Evolutionary conservation across 2,113 vertebrate genomes (phyloP).

Genomic region (Anseranas semipalmata): DNA sequence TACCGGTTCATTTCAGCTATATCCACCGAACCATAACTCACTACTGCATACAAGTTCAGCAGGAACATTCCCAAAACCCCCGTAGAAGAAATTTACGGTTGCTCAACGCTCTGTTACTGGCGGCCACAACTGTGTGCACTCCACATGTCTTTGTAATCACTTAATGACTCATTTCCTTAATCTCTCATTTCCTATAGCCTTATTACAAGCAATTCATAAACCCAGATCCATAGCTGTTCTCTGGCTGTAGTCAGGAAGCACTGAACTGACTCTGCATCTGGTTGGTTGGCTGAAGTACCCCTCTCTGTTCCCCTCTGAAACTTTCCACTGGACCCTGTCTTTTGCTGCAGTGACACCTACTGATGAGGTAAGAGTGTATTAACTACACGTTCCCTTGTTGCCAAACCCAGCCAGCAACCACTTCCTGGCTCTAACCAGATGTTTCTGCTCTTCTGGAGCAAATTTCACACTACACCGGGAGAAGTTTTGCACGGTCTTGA

Average conservation of each 20-base stretch:
- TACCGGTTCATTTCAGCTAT: conserved; percentile 47
- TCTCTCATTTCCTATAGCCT: conserved; percentile 77
- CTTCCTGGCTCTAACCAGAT: conserved; percentile 72
- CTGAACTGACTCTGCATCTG: conserved; percentile 62
- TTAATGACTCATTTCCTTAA: conserved; percentile 80
- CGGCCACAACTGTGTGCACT: conserved; percentile 71
- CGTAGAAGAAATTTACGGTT: conserved; percentile 51
- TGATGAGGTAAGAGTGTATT: conserved; percentile 74
- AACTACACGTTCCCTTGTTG: conserved; percentile 36
- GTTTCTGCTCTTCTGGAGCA: conserved; percentile 65
- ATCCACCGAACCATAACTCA: conserved; percentile 43
- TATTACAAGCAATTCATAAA: conserved; percentile 75
- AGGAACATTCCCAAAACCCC: conserved; percentile 59
- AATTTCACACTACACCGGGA: conserved; percentile 41
- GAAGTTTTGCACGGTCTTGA: conserved; percentile 16
- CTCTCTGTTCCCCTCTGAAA: conserved; percentile 43
- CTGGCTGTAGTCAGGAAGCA: conserved; percentile 66
- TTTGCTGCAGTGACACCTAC: conserved; percentile 75
- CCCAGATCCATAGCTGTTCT: conserved; percentile 59
- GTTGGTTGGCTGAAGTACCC: conserved; percentile 57
- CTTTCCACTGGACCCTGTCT: conserved; percentile 67
- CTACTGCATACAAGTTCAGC: conserved; percentile 39
- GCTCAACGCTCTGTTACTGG: conserved; percentile 60
- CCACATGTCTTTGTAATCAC: conserved; percentile 79
- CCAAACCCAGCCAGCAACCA: conserved; percentile 63